Evolutionary conservation across 1,140 invertebrate genomes (phyloP).

Genomic region (Drosophila ogumai): DNA sequence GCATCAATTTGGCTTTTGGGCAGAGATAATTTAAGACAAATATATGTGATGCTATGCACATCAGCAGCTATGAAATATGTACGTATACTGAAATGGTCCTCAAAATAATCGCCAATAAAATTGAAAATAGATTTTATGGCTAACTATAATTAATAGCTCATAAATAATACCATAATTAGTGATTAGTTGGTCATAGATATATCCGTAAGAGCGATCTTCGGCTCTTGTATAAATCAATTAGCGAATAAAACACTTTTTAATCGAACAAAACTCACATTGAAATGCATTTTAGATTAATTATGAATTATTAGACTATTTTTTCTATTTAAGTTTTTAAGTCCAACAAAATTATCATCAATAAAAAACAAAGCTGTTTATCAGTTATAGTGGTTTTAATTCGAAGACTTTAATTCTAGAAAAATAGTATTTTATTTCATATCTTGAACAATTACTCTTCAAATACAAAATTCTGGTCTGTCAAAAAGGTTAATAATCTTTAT

Average conservation of each 20-base stretch:
- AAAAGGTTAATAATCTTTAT: conserved; percentile 7
- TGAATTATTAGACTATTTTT: neutral
- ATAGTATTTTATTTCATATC: neutral
- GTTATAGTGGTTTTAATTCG: no score
- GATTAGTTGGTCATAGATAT: conserved; percentile 16
- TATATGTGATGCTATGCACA: conserved; percentile 84
- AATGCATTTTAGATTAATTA: conserved; percentile 1
- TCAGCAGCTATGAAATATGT: conserved; percentile 84
- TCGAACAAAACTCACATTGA: conserved; percentile 4
- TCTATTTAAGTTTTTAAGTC: neutral
- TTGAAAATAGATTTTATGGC: conserved; percentile 23
- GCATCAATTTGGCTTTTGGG: conserved; percentile 78
- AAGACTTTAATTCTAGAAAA: neutral
- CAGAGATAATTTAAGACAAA: conserved; percentile 79
- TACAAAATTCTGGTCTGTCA: neutral
- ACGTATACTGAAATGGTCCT: conserved; percentile 61
- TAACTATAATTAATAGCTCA: conserved; percentile 28
- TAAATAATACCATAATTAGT: neutral
- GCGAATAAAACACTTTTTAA: conserved; percentile 19
- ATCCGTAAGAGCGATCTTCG: conserved; percentile 3
- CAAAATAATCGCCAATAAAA: conserved; percentile 37
- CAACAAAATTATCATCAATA: neutral
- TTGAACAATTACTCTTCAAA: no score
- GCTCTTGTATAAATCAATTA: conserved; percentile 15
- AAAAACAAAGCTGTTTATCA: neutral